A percentile compares a stretch with the other conserved stretches of the same genome.
Conservation (phyloP, 2,888 invertebrate species). For the Euproctis similis region DNA sequence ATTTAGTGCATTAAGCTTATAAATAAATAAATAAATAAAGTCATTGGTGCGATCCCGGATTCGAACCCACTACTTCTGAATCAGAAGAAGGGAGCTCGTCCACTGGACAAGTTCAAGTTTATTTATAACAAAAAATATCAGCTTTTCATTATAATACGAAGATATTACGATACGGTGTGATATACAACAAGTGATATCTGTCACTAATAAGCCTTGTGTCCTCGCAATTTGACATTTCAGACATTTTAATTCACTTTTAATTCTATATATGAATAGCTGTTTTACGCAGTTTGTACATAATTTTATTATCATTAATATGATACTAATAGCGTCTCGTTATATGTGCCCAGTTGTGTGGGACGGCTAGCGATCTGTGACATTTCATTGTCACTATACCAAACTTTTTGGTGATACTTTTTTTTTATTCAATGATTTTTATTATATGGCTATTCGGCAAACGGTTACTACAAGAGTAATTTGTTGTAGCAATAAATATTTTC, state of each 20-base stretch:
- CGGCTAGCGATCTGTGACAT: slow-evolving; percentile 40
- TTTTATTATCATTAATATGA: slow-evolving; percentile 68
- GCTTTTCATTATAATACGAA: neutral
- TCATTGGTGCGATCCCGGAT: no score
- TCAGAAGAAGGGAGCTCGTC: no score
- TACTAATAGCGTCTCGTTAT: slow-evolving; percentile 59
- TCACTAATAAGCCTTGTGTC: slow-evolving; percentile 56
- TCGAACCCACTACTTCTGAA: no score
- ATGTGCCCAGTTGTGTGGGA: slow-evolving; percentile 46
- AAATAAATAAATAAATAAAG: no score
- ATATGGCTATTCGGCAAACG: slow-evolving; percentile 30
- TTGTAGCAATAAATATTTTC: slow-evolving; percentile 40
- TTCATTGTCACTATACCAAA: slow-evolving; percentile 30
- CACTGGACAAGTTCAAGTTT: no score
- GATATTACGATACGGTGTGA: slow-evolving; percentile 34
- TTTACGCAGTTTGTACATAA: slow-evolving; percentile 68
- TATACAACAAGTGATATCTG: slow-evolving; percentile 26
- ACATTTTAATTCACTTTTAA: slow-evolving; percentile 69
- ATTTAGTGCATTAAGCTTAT: no score
- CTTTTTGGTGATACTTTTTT: slow-evolving; percentile 24
- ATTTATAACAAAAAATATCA: no score
- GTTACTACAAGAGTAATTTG: slow-evolving; percentile 44
- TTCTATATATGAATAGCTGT: slow-evolving; percentile 65
- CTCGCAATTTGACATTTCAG: slow-evolving; percentile 71
- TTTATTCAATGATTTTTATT: slow-evolving; percentile 5